These are phyloP conservation scores for Scatophagus argus DNA, from an alignment of 2,113 vertebrate genomes.

Conservation along the genomic window DNA sequence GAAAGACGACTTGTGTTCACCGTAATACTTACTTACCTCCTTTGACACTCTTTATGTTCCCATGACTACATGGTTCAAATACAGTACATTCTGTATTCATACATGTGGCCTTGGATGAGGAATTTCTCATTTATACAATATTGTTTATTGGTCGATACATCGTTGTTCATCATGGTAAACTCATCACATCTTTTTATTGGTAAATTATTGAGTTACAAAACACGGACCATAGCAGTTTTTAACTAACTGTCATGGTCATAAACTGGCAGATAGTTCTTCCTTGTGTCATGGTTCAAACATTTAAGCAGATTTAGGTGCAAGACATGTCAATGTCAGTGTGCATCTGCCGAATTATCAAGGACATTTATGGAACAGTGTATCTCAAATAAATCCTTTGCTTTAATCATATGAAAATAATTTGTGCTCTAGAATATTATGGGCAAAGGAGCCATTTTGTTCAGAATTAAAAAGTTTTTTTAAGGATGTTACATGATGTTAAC, in stretches of 20 bases:
- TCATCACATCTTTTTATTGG: conserved; percentile 22
- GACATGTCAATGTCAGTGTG: too few species aligned
- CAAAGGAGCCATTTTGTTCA: conserved; percentile 30
- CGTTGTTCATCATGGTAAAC: conserved; percentile 33
- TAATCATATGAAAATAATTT: conserved; percentile 7
- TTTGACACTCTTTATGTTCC: conserved; percentile 20
- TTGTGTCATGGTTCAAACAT: conserved; percentile 4
- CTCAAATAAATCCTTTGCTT: conserved; percentile 10
- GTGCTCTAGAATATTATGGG: conserved; percentile 24
- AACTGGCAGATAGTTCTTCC: not conserved
- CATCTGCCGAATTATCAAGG: not conserved
- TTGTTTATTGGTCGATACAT: conserved; percentile 6
- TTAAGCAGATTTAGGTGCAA: not conserved
- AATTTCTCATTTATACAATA: conserved; percentile 26
- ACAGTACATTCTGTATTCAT: conserved; percentile 24
- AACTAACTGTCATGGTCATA: conserved; percentile 8
- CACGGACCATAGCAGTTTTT: conserved; percentile 1
- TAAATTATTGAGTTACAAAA: conserved; percentile 19
- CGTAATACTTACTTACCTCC: conserved; percentile 59
- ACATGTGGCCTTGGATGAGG: conserved; percentile 34
- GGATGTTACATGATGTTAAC: conserved; percentile 42
- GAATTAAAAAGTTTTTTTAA: conserved; percentile 53
- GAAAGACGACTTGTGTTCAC: conserved; percentile 78
- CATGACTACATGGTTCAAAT: conserved; percentile 17
- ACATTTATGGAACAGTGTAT: conserved; percentile 23